phyloP scores from a whole-genome alignment of 1,140 invertebrate genomes.

The Drosophila ambigua region DNA sequence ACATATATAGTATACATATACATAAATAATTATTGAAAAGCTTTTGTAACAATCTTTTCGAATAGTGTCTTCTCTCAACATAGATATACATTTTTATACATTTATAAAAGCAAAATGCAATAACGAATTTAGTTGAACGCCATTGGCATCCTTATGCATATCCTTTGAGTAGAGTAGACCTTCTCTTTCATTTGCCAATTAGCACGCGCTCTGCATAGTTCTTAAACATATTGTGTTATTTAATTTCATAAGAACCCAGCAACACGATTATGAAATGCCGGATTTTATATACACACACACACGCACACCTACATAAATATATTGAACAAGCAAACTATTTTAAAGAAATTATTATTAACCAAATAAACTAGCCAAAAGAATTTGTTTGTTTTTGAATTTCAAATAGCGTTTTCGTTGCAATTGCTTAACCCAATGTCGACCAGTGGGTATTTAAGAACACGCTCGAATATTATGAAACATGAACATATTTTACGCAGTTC shows the following conservation, averaged over 20 bases:
- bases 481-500: too few relatives aligned
- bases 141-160: slow-evolving; percentile 76
- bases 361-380: slow-evolving; percentile 74
- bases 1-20: too few relatives aligned
- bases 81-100: slow-evolving; percentile 23
- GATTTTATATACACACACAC: slow-evolving; percentile 59
- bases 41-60: slow-evolving; percentile 67
- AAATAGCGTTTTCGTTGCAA: too few relatives aligned
- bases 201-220: slow-evolving; percentile 70
- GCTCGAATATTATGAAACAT: too few relatives aligned
- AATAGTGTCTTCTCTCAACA: slow-evolving; percentile 50
- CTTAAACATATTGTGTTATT: slow-evolving; percentile 72
- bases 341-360: slow-evolving; percentile 77
- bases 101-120: slow-evolving; percentile 13
- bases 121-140: slow-evolving; percentile 79
- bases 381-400: not conserved
- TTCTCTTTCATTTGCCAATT: slow-evolving; percentile 52
- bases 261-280: slow-evolving; percentile 59
- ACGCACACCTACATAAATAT: slow-evolving; percentile 47
- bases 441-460: too few relatives aligned
- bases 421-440: too few relatives aligned
- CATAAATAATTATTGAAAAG: slow-evolving; percentile 40
- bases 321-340: slow-evolving; percentile 66
- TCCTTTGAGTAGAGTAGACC: slow-evolving; percentile 52
- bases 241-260: slow-evolving; percentile 72